These are phyloP conservation scores for Xyrichtys novacula DNA, from an alignment of 2,797 vertebrate genomes.

Conservation along the genomic window DNA sequence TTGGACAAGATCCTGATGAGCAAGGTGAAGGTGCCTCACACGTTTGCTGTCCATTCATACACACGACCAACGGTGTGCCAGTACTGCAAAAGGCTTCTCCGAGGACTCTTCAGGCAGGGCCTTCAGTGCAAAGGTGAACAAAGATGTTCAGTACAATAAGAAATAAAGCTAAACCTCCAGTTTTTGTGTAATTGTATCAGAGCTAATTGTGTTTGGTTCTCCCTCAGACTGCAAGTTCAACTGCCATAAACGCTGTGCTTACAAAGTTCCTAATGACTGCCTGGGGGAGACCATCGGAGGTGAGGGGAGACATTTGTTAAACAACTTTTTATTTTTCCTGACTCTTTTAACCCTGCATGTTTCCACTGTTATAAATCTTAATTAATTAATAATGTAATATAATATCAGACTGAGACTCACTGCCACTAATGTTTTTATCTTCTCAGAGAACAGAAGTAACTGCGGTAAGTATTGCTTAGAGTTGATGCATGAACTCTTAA, in stretches of 20 bases:
- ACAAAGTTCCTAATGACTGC: constrained; percentile 93
- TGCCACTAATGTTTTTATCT: constrained; percentile 66
- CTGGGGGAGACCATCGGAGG: constrained; percentile 91
- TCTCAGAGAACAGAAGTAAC: constrained; percentile 81
- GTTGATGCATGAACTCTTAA: constrained; percentile 25
- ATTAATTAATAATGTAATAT: constrained; percentile 15
- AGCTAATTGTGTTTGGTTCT: constrained; percentile 17
- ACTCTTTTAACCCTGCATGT: constrained; percentile 40
- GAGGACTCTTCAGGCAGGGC: constrained; percentile 93
- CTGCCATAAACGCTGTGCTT: constrained; percentile 93
- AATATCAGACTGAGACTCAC: constrained; percentile 47
- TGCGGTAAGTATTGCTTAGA: constrained; percentile 70
- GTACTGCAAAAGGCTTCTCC: constrained; percentile 93
- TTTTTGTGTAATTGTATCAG: not conserved
- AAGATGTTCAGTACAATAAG: not conserved
- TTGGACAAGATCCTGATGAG: constrained; percentile 93
- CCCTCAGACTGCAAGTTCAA: constrained; percentile 93
- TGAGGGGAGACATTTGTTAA: constrained; percentile 61
- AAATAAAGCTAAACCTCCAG: not conserved
- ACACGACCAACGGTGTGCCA: constrained; percentile 94
- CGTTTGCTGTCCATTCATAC: constrained; percentile 94
- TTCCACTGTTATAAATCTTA: not conserved
- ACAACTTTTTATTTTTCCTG: not conserved
- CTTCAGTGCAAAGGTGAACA: constrained; percentile 93
- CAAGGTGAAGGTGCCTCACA: constrained; percentile 95